Base-by-base conservation (phyloP, 1,140 invertebrate species). In the Drosophila kikkawai region DNA sequence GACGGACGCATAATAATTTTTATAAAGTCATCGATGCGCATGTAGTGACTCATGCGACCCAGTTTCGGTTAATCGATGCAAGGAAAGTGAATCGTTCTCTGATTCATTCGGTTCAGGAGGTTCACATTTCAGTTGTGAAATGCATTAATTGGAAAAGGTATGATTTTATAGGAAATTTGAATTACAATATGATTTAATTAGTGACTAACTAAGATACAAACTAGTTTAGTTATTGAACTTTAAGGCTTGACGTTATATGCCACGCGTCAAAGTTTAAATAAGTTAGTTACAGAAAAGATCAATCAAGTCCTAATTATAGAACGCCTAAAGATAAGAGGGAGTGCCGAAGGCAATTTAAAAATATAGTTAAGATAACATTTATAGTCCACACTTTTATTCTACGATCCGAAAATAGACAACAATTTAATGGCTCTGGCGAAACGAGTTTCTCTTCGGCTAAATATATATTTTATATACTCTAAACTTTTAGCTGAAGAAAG, bases 41-140 rank as follows among this genome's bases (percentile, higher is more conserved):
- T 36, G 50, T 8, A 19, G 37, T 74, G 70, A 74, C 11, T 73
- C 70, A 74, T 12, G 22, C 37, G 70, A 60, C 68, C 55, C 68
- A 74, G 68, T 74, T 73, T 34, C 29, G 22, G 22, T 58, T 34
- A 58, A 51, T 69, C 45, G 36, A 42, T 29, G 37, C 61, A 51
- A 67, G 47, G 69, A 71, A 73, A 73, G 70, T 73, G 68, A 60
- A 60, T 51, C 70, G 55, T 48, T 17, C 29, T 50, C 67, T 73
- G 70, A 73, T 32, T 73, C 70, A 73, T 9, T 36, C 22, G 9
- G 4, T n/a, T 22, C 12, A 42, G 29, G n/a, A 22, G 36, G 36
- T 22, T 51, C 22, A 50, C 7, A n/a, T 29, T 57, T 47, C 11
- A n/a, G 37, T 42, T 39, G n/a, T n/a, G 29, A 61, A 37, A 45